A percentile compares a stretch with the other conserved stretches of the same genome.
These are phyloP conservation scores for Megalops atlanticus DNA, from an alignment of 2,113 vertebrate species.

Conservation along the genomic window DNA sequence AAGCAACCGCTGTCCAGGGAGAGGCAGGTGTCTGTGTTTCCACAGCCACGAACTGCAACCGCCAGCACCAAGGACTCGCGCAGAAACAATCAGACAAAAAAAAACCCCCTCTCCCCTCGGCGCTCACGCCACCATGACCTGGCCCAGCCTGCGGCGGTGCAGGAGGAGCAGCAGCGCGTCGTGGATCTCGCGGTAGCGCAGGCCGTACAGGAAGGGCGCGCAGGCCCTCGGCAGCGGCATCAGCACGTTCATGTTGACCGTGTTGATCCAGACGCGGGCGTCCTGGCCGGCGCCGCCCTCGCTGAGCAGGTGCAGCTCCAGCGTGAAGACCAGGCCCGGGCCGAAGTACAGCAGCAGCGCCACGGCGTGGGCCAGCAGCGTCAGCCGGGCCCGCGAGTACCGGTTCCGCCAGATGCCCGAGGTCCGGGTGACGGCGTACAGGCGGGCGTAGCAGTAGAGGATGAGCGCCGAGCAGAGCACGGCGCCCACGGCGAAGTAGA, in stretches of 20 bases:
- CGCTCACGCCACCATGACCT: slow-evolving; percentile 29
- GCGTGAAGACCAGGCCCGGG: slow-evolving; percentile 68
- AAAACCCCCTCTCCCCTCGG: too few relatives aligned
- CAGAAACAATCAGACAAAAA: too few relatives aligned
- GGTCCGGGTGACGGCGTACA: slow-evolving; percentile 72
- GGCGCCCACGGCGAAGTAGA: slow-evolving; percentile 59
- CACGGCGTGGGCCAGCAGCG: slow-evolving; percentile 68
- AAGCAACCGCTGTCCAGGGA: neutral
- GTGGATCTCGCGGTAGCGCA: slow-evolving; percentile 73
- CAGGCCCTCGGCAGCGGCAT: slow-evolving; percentile 71
- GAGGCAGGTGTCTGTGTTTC: too few relatives aligned
- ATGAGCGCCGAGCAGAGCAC: slow-evolving; percentile 65
- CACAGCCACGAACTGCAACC: neutral
- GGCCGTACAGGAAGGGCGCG: slow-evolving; percentile 73
- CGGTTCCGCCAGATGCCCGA: slow-evolving; percentile 73
- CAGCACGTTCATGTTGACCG: slow-evolving; percentile 67
- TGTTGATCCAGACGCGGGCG: slow-evolving; percentile 65
- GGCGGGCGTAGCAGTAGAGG: slow-evolving; percentile 72
- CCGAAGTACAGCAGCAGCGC: slow-evolving; percentile 71
- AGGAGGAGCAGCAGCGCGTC: slow-evolving; percentile 58
- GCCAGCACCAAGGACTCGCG: too few relatives aligned
- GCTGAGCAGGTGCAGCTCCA: slow-evolving; percentile 63
- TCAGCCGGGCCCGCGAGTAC: slow-evolving; percentile 75
- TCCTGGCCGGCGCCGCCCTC: slow-evolving; percentile 30
- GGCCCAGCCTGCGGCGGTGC: slow-evolving; percentile 45